Conservation (phyloP, 1,140 invertebrate genomes). For the Galendromus occidentalis region DNA sequence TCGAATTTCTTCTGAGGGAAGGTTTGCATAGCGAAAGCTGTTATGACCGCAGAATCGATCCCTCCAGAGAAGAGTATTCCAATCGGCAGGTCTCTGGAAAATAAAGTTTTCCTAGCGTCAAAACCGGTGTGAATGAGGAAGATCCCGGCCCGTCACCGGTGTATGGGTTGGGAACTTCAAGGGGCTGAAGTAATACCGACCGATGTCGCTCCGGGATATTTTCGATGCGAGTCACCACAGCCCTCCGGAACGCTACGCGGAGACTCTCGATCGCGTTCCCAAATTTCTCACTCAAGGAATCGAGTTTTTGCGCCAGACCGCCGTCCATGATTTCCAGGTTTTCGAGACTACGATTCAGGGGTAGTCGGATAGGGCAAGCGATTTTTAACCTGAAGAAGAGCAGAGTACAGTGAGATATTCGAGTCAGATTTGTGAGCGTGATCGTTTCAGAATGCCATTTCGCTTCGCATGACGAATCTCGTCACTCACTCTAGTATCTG, state of each 20-base stretch:
- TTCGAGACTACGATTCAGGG: slow-evolving; percentile 1
- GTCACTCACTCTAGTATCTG: no score
- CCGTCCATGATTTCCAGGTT: slow-evolving; percentile 24
- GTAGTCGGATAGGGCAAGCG: neutral
- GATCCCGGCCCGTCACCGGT: no score
- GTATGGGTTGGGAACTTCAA: no score
- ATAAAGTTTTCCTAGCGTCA: no score
- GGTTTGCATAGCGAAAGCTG: slow-evolving; percentile 51
- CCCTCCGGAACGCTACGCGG: slow-evolving; percentile 34
- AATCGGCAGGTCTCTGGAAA: slow-evolving; percentile 37
- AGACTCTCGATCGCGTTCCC: slow-evolving; percentile 41
- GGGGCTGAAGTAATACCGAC: no score
- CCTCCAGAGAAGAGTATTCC: slow-evolving; percentile 86
- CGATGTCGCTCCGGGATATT: slow-evolving; percentile 14
- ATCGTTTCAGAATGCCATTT: no score
- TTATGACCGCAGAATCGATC: slow-evolving; percentile 73
- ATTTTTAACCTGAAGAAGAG: neutral
- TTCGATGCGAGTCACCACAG: slow-evolving; percentile 15
- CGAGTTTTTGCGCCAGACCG: slow-evolving; percentile 35
- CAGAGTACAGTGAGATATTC: no score
- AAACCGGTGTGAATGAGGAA: no score
- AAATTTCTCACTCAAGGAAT: slow-evolving; percentile 37
- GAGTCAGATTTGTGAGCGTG: no score
- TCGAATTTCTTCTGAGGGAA: slow-evolving; percentile 57
- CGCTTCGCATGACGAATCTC: no score